Base-by-base conservation (phyloP, 2,113 vertebrate species). In the Ptyas mucosa region DNA sequence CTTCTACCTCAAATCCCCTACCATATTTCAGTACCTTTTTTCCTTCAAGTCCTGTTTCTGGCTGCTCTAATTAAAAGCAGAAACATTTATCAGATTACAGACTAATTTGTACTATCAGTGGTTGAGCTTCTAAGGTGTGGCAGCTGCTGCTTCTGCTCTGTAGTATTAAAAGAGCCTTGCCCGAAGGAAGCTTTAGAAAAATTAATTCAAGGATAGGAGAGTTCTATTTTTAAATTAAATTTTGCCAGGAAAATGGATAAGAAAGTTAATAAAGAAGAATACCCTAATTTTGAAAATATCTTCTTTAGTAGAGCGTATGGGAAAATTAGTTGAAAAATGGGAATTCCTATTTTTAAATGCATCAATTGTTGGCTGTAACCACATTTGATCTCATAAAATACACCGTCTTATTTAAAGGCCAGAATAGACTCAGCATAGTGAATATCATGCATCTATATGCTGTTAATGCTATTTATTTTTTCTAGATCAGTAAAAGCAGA, bases 401-500 rank as follows among this genome's bases (percentile, higher is more conserved):
- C 39, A 81, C 34, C 3, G 18, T 20, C 75, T 43, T 81, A 21
- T 81, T 81, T 20, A 81, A 81, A 81, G 75, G 20, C 2, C 18
- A 43, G 34, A 43, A 81, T 20, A 81, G 21, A 11, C 23, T 52
- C 39, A 75, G 2, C 20, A 34, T 91, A 75, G 18, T 24, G 11
- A 9, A 51, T 75, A 92, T 81, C 18, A 43, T 81, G 18, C 34
- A 81, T 81, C 7, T 34, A 43, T 43, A 21, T 43, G 46, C 94
- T 3, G n/a, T 86, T 58, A 3, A 3, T 91, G 1, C 0, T 58
- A 90, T 64, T 69, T 29, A 92, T 89, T 81, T 23, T 49, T 5
- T 91, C 88, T 57, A 21, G 54, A 7, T 94, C n/a, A 69, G 12
- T 87, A 20, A 91, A 93, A 90, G 23, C 49, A 90, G 88, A 92